Conservation (phyloP, 2,797 vertebrate species). For the Taeniopygia guttata region DNA sequence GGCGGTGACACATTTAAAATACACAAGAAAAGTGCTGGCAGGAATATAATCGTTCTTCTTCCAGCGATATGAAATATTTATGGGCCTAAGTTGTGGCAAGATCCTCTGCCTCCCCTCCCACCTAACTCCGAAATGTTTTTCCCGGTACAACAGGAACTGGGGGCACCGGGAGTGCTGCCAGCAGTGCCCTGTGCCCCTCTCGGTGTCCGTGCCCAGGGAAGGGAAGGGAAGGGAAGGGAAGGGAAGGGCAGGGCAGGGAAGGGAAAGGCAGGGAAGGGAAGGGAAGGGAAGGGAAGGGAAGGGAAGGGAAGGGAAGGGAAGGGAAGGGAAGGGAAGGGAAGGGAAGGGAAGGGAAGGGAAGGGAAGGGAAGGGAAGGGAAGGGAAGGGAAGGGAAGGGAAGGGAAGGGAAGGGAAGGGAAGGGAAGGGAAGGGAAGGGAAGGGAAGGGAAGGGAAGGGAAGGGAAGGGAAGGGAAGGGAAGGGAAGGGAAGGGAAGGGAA, state of each 20-base stretch:
- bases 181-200: background rate
- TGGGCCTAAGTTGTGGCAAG: conserved; percentile 48
- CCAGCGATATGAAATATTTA: conserved; percentile 67
- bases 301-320: background rate
- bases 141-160: background rate
- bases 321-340: background rate
- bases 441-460: no score
- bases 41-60: conserved; percentile 59
- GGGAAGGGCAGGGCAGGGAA: background rate
- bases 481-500: background rate
- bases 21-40: conserved; percentile 67
- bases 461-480: no score
- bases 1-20: conserved; percentile 70
- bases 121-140: background rate
- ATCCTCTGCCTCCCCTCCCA: background rate
- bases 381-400: no score
- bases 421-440: no score
- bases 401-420: no score
- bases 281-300: background rate
- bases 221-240: no score
- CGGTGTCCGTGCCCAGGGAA: conserved; percentile 48
- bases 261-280: no score
- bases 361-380: background rate
- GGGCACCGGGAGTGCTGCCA: background rate
- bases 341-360: background rate